Percentiles rank a stretch among this genome's conserved stretches.
phyloP scores from a whole-genome alignment of 2,797 vertebrate genomes.

The Toxotes lorentzi region DNA sequence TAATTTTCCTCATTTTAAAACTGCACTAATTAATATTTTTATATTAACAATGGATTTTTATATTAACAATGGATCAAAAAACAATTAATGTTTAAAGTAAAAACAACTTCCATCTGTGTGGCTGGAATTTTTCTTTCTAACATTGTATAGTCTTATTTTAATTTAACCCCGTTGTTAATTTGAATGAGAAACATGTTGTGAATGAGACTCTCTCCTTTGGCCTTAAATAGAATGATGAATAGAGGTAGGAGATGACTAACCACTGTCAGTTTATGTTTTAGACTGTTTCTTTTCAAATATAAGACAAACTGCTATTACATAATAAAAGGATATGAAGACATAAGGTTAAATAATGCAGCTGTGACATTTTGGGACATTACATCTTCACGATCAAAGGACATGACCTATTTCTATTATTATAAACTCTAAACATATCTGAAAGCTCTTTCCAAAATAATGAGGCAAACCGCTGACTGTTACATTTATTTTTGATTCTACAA shows the following conservation, averaged over 20 bases:
- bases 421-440: neutral
- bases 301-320: neutral
- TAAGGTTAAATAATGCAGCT: neutral
- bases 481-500: constrained; percentile 70
- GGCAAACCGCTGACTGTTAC: constrained; percentile 21
- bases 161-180: neutral
- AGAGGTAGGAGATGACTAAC: neutral
- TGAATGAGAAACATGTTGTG: constrained; percentile 2
- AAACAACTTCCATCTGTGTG: no score
- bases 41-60: constrained; percentile 30
- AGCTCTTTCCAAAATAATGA: constrained; percentile 41
- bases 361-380: neutral
- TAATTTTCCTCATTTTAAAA: constrained; percentile 21
- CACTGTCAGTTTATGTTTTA: neutral
- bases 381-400: neutral
- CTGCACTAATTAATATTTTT: constrained; percentile 8
- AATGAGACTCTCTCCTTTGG: neutral
- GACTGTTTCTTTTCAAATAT: neutral
- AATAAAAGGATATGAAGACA: neutral
- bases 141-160: no score
- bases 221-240: constrained; percentile 2
- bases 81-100: no score
- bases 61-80: constrained; percentile 29
- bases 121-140: no score
- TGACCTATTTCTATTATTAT: neutral